These are phyloP conservation scores for Lasioglossum villosulum DNA, from an alignment of 2,888 invertebrate species.

Conservation along the genomic window DNA sequence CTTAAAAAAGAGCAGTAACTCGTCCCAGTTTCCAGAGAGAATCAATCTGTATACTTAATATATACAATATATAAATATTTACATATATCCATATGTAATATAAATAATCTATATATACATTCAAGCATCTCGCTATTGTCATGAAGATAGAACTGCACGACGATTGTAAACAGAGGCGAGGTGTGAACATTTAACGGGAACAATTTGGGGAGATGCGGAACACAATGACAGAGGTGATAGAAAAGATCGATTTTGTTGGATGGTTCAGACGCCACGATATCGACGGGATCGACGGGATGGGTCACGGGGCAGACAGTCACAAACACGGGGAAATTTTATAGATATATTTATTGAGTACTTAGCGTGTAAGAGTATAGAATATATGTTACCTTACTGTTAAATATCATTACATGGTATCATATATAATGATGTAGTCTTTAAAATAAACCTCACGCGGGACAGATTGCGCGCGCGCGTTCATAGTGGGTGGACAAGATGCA, in stretches of 20 bases:
- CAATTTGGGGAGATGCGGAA: background rate
- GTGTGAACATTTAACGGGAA: constrained; percentile 56
- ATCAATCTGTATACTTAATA: constrained; percentile 30
- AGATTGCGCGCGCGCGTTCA: constrained; percentile 57
- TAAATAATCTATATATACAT: constrained; percentile 59
- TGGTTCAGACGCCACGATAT: constrained; percentile 74
- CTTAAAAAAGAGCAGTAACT: too few species aligned
- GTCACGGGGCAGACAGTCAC: constrained; percentile 79
- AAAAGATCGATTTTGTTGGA: constrained; percentile 10
- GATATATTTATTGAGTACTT: constrained; percentile 85
- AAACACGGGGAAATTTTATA: constrained; percentile 84
- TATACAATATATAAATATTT: constrained; percentile 59
- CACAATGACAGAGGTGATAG: constrained; percentile 8
- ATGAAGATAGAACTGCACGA: constrained; percentile 24
- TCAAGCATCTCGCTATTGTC: constrained; percentile 46
- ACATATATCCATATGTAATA: constrained; percentile 53
- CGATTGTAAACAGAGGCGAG: constrained; percentile 42
- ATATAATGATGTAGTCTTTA: constrained; percentile 79
- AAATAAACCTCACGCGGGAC: constrained; percentile 77
- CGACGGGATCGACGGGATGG: constrained; percentile 73
- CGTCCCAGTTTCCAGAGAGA: too few species aligned
- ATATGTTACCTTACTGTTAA: constrained; percentile 82
- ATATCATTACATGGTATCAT: constrained; percentile 79
- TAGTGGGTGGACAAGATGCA: constrained; percentile 18
- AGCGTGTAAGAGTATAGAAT: constrained; percentile 84